Percentiles rank a stretch among this genome's conserved stretches.
Evolutionary conservation across 2,888 invertebrate genomes (phyloP).

Genomic region (Acronicta alni): DNA sequence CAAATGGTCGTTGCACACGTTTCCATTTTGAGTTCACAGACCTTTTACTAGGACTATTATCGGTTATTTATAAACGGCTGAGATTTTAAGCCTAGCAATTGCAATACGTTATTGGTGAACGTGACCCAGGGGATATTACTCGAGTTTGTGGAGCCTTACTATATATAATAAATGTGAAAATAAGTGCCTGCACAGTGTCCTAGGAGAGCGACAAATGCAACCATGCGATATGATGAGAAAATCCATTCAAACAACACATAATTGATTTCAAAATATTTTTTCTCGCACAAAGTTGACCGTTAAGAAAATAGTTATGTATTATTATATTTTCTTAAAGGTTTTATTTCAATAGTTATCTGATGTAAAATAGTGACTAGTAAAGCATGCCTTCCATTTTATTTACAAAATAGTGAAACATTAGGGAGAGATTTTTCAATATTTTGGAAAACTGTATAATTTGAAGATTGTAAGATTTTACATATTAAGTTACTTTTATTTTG

Average conservation of each 20-base stretch:
- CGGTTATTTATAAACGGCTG: constrained; percentile 37
- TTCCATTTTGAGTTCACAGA: constrained; percentile 1
- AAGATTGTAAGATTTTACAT: too few relatives aligned
- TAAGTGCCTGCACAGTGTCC: neutral
- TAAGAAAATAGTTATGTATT: too few relatives aligned
- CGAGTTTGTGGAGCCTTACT: constrained; percentile 20
- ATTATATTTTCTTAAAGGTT: too few relatives aligned
- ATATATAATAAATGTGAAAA: constrained; percentile 20
- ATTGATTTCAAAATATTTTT: neutral
- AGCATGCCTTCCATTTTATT: too few relatives aligned
- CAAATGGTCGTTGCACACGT: too few relatives aligned
- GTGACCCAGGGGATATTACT: constrained; percentile 40
- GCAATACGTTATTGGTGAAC: constrained; percentile 39
- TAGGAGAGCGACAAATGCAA: neutral
- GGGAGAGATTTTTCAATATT: too few relatives aligned
- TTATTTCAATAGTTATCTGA: too few relatives aligned
- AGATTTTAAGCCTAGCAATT: constrained; percentile 37
- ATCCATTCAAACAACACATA: neutral
- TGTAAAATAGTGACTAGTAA: too few relatives aligned
- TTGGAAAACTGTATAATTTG: too few relatives aligned
- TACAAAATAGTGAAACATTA: too few relatives aligned
- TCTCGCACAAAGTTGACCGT: too few relatives aligned
- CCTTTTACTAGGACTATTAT: constrained; percentile 25
- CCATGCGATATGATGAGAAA: neutral
- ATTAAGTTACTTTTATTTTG: neutral